phyloP scores from a whole-genome alignment of 2,113 vertebrate genomes.

The Amblyopsis rosae region DNA sequence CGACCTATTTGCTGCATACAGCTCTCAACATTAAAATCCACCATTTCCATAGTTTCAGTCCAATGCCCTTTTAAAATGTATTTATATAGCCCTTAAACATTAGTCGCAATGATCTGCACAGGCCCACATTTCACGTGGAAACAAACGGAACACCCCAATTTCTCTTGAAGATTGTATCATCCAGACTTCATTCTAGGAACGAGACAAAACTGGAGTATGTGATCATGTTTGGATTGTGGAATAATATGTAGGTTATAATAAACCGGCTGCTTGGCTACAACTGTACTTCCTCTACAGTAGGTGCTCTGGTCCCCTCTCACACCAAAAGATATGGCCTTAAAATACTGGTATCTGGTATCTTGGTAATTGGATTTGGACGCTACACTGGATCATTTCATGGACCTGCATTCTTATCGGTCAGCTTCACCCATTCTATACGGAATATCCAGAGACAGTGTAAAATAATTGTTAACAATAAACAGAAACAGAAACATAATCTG shows the following conservation, averaged over 20 bases:
- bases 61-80: too few relatives aligned
- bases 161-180: too few relatives aligned
- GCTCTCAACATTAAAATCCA: not conserved
- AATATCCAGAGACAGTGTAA: constrained; percentile 58
- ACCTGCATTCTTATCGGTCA: constrained; percentile 30
- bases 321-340: too few relatives aligned
- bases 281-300: too few relatives aligned
- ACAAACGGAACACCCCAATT: too few relatives aligned
- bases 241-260: not conserved
- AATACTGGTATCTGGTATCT: too few relatives aligned
- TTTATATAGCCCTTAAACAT: too few relatives aligned
- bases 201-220: not conserved
- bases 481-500: constrained; percentile 31
- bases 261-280: too few relatives aligned
- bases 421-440: constrained; percentile 21
- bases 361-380: too few relatives aligned
- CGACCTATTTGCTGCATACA: not conserved
- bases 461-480: constrained; percentile 74
- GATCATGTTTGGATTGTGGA: not conserved
- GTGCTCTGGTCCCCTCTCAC: too few relatives aligned
- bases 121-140: too few relatives aligned
- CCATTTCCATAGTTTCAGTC: not conserved
- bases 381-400: not conserved
- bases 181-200: not conserved
- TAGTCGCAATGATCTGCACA: too few relatives aligned